These are phyloP conservation scores for Tuberolachnus salignus DNA, from an alignment of 2,888 invertebrate species.

Conservation along the genomic window DNA sequence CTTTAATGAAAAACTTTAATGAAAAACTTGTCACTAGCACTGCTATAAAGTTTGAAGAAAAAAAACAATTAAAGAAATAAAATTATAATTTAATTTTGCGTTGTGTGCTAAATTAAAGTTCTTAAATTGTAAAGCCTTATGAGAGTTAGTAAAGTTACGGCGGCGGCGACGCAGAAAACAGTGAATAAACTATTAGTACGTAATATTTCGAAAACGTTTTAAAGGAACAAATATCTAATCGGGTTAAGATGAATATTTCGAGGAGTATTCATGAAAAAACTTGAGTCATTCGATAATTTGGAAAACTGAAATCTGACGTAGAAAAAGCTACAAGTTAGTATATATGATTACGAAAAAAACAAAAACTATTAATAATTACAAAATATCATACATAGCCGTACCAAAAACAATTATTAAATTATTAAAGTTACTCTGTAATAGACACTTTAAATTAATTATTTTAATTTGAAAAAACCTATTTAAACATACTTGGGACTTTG, in stretches of 20 bases:
- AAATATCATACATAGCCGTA: too few species aligned
- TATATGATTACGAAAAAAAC: too few species aligned
- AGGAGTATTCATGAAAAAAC: too few species aligned
- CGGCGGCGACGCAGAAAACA: background rate
- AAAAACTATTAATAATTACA: too few species aligned
- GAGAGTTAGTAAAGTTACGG: too few species aligned
- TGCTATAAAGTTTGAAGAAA: background rate
- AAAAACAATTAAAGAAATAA: too few species aligned
- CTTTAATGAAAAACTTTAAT: background rate
- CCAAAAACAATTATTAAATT: background rate
- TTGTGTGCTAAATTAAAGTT: background rate
- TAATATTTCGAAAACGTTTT: background rate
- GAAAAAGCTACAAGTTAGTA: too few species aligned
- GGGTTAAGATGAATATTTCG: too few species aligned
- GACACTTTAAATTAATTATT: background rate
- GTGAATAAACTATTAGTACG: background rate
- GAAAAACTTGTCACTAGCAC: background rate
- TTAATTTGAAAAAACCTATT: background rate
- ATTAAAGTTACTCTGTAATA: background rate
- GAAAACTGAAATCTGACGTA: too few species aligned
- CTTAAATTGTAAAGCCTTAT: background rate
- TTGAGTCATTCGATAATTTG: too few species aligned
- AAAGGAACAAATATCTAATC: too few species aligned
- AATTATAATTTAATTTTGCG: too few species aligned
- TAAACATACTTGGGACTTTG: constrained; percentile 61